These are phyloP conservation scores for Nanorana parkeri DNA, from an alignment of 2,113 vertebrate species.

Conservation along the genomic window DNA sequence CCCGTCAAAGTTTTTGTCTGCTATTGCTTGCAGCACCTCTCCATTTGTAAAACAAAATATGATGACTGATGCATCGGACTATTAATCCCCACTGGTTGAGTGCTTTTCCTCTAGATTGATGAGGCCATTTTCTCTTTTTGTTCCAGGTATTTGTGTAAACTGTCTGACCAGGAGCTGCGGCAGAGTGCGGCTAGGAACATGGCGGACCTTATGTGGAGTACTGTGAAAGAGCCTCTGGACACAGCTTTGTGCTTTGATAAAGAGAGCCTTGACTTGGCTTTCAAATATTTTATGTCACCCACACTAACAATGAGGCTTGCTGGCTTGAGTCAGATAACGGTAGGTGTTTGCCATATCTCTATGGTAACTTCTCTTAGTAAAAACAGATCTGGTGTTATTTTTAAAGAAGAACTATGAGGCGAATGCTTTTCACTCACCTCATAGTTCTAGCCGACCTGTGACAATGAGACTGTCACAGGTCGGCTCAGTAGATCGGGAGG, in stretches of 20 bases:
- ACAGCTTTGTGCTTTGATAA: slow-evolving; percentile 97
- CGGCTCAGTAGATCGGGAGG: too few species aligned
- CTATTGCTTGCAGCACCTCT: too few species aligned
- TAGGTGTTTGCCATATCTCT: slow-evolving; percentile 69
- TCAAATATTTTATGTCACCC: slow-evolving; percentile 99
- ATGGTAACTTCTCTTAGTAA: not conserved
- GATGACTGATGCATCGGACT: too few species aligned
- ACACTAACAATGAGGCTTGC: slow-evolving; percentile 98
- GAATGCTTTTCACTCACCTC: too few species aligned
- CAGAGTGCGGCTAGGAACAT: slow-evolving; percentile 97
- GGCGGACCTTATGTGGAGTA: slow-evolving; percentile 99
- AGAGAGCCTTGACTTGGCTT: slow-evolving; percentile 97
- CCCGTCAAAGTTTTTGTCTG: too few species aligned
- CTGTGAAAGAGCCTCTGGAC: slow-evolving; percentile 97
- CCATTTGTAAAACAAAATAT: too few species aligned
- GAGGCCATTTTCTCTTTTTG: too few species aligned
- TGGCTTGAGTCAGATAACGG: slow-evolving; percentile 97
- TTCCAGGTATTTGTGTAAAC: slow-evolving; percentile 94
- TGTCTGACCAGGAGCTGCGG: slow-evolving; percentile 97
- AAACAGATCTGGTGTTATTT: not conserved
- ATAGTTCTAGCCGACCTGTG: too few species aligned
- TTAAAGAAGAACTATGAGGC: too few species aligned
- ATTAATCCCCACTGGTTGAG: too few species aligned
- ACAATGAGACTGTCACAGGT: too few species aligned
- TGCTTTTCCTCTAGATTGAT: too few species aligned